A percentile compares a stretch with the other conserved stretches of the same genome.
Evolutionary conservation across 2,113 vertebrate species (phyloP).

Genomic region (Casuarius casuarius): DNA sequence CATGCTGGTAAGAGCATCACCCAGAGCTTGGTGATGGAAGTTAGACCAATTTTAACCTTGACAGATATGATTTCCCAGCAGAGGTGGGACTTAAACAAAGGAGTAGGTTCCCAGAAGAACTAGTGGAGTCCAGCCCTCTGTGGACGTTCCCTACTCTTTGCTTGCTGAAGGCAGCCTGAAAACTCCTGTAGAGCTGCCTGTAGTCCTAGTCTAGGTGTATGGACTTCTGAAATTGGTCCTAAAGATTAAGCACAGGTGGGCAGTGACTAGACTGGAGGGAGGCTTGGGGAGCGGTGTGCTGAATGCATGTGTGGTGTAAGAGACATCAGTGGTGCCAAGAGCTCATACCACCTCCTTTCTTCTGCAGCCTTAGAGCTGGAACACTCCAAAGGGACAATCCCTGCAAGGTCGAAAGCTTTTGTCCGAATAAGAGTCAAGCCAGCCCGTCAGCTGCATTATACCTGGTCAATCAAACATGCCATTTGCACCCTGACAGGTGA

Average conservation of each 20-base stretch:
- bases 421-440: slow-evolving; percentile 77
- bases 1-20: not conserved
- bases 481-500: slow-evolving; percentile 78
- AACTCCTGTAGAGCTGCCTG: not conserved
- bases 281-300: not conserved
- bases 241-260: not conserved
- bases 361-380: slow-evolving; percentile 84
- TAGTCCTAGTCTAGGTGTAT: not conserved
- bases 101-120: not conserved
- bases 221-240: not conserved
- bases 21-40: not conserved
- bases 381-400: slow-evolving; percentile 74
- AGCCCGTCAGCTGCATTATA: slow-evolving; percentile 72
- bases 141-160: not conserved
- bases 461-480: slow-evolving; percentile 86
- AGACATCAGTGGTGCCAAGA: not conserved
- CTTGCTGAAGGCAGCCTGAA: not conserved
- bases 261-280: not conserved
- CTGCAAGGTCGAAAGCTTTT: slow-evolving; percentile 77
- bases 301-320: not conserved
- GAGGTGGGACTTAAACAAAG: not conserved
- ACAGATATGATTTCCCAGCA: not conserved
- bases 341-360: not conserved
- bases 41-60: not conserved
- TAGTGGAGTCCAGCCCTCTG: not conserved